Base-by-base conservation (phyloP, 2,888 invertebrate genomes). In the Acanthacorydalis orientalis region DNA sequence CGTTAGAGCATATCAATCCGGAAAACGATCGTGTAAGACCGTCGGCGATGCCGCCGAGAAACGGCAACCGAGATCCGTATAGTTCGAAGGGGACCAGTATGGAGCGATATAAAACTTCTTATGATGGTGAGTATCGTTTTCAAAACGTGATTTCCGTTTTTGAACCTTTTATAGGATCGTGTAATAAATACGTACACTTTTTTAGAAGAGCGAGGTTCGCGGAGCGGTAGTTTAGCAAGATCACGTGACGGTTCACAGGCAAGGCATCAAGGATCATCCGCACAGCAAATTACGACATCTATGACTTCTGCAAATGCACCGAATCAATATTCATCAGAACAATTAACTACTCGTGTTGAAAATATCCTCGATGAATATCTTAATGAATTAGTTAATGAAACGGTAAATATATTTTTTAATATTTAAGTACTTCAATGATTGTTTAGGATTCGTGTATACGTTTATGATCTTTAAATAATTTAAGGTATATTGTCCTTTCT, bases 181-280 rank as follows among this genome's bases (percentile, higher is more conserved):
- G 6, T 23, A 23, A 23, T 23, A 23, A n/a, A n/a, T n/a, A n/a
- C n/a, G n/a, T 23, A 23, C 23, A 23, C 23, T 23, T 23, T 23
- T 23, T 4, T 23, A 64, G 72, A 70, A 53, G 68, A 68, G 46
- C 64, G 73, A 42, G 65, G 68, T 53, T 70, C 75, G 7, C 66
- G 76, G 51, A 74, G 75, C 37, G 73, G 76, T 47, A 77, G 75
- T 42, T 73, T 76, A 50, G 75, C 76, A 50, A 62, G 72, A 9
- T 68, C 68, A 4, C 60, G 67, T 32, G 70, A 68, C 52, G 49
- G 41, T n/a, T 48, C 50, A 6, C 44, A 49, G 31, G 48, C 50
- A 60, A 52, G 62, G 61, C 31, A 56, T 50, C 51, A 49, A 58
- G 15, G 53, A 56, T 61, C 49, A 56, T 31, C 56, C 59, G 7